Evolutionary conservation across 2,113 vertebrate genomes (phyloP), one percentile per base, ranked within the genome.

Genomic region (Chelonoidis abingdonii): DNA sequence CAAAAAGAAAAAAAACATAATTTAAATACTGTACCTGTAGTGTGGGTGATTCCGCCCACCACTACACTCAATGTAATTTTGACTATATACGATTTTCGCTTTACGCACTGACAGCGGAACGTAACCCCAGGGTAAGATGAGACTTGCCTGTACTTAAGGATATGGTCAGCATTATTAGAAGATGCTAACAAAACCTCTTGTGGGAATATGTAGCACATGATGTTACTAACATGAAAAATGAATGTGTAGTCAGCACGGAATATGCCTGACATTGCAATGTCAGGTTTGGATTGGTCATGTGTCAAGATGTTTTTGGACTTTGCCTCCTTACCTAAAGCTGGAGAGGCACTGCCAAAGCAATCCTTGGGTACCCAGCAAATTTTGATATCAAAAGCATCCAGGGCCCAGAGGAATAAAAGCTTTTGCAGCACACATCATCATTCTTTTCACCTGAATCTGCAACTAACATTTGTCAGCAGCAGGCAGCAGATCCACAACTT

Each of bases 341-440:
- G 91, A 92, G 65, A 89, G 65, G 38, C 52, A 76, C 35, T 89
- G 49, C 65, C 57, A 47, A 1, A 27, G 4, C 53, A 50, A 78
- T 8, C 4, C 22, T 38, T 6, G 2, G 1, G 52, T 5, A 31
- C 56, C 41, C 14, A 72, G 1, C 0, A 78, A 91, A 3, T 1
- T 3, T 44, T 6, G 0, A 53, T 75, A 78, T 56, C 81, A 93
- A 93, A 89, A 17, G 22, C 2, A 84, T 2, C 6, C 56, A 25
- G 27, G 92, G 19, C 84, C 82, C 19, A 80, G 29, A 27, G 3
- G 3, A 93, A 91, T 10, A 84, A 35, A 94, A 59, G 91, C 25
- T 8, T 35, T 62, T 0, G 1, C 3, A 17, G 2, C 82, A 52
- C 38, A 62, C 10, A 3, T 6, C 41, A 5, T 56, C 9, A 21